These are phyloP conservation scores for Dysmachus trigonus DNA, from an alignment of 2,888 invertebrate genomes.

Conservation along the genomic window DNA sequence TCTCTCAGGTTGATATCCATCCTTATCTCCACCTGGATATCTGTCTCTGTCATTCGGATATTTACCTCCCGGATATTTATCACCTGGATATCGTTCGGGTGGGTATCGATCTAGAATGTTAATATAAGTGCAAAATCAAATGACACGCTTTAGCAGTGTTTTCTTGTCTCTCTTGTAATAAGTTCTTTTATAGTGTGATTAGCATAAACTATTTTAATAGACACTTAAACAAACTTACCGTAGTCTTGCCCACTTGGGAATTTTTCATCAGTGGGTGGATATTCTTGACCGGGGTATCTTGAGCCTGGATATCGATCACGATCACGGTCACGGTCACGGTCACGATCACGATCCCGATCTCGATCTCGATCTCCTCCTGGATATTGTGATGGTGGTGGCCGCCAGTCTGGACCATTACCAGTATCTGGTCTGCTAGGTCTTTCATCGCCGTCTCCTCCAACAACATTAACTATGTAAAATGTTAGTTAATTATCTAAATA, in stretches of 20 bases:
- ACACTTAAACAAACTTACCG: conserved; percentile 42
- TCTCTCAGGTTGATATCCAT: conserved; percentile 57
- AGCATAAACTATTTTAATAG: background rate
- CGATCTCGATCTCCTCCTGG: conserved; percentile 46
- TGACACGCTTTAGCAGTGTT: conserved; percentile 48
- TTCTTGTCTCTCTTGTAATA: conserved; percentile 9
- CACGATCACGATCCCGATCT: conserved; percentile 57
- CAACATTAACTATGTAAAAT: conserved; percentile 61
- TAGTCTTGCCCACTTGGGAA: conserved; percentile 57
- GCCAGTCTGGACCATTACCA: conserved; percentile 56
- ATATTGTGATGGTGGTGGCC: conserved; percentile 56
- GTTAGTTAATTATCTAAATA: background rate
- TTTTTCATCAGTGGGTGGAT: conserved; percentile 57
- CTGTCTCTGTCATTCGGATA: conserved; percentile 54
- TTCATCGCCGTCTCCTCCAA: conserved; percentile 59
- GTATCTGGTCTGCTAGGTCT: conserved; percentile 56
- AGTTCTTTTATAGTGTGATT: conserved; percentile 25
- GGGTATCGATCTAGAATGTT: conserved; percentile 59
- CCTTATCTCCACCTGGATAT: conserved; percentile 61
- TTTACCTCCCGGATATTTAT: conserved; percentile 59
- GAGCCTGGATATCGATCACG: conserved; percentile 60
- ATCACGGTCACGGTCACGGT: conserved; percentile 57
- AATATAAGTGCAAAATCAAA: conserved; percentile 44
- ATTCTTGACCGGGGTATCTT: conserved; percentile 59
- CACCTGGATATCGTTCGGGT: conserved; percentile 56